A percentile compares a stretch with the other conserved stretches of the same genome.
Evolutionary conservation across 2,113 vertebrate genomes (phyloP).

Genomic region (Connochaetes taurinus): DNA sequence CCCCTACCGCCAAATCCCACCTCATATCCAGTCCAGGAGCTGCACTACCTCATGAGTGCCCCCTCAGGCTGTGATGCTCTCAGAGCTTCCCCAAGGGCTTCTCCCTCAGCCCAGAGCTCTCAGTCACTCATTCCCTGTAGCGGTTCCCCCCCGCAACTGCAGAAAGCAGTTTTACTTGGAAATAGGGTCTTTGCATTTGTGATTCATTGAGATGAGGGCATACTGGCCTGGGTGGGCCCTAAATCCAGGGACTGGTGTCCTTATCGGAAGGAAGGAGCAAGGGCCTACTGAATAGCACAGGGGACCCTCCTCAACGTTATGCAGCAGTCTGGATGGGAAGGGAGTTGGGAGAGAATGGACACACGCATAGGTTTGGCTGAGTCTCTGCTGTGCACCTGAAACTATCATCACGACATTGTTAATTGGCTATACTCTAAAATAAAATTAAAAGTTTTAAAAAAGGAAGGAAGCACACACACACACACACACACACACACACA

Average conservation of each 20-base stretch:
- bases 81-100: background rate
- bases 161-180: background rate
- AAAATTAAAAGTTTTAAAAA: background rate
- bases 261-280: background rate
- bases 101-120: background rate
- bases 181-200: background rate
- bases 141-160: background rate
- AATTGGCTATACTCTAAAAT: background rate
- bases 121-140: background rate
- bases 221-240: no score
- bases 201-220: background rate
- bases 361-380: accelerated
- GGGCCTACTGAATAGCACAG: background rate
- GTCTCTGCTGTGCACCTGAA: background rate
- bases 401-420: background rate
- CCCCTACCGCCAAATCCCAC: background rate
- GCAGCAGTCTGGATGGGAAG: background rate
- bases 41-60: accelerated
- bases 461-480: background rate
- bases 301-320: background rate
- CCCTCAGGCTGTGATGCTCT: background rate
- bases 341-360: background rate
- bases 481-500: background rate
- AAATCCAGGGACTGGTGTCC: background rate
- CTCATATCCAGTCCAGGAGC: accelerated